phyloP scores from a whole-genome alignment of 2,888 invertebrate genomes.

The Muscina levida region DNA sequence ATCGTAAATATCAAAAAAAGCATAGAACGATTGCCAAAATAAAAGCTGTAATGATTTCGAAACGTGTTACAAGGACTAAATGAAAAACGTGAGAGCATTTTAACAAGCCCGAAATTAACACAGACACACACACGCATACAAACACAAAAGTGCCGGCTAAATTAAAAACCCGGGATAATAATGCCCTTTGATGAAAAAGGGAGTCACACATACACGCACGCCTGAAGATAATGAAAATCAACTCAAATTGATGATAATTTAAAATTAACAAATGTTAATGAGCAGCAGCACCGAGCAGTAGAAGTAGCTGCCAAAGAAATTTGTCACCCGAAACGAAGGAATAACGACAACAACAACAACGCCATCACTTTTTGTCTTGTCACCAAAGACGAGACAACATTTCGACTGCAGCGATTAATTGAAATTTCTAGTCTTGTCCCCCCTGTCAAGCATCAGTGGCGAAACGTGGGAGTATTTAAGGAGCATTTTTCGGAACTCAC shows the following conservation, averaged over 20 bases:
- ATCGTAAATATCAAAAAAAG: not conserved
- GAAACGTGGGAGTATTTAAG: conserved; percentile 22
- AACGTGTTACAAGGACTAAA: conserved; percentile 37
- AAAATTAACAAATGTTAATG: conserved; percentile 62
- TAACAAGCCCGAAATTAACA: conserved; percentile 42
- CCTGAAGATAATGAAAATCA: conserved; percentile 21
- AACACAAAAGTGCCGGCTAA: not conserved
- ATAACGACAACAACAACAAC: not conserved
- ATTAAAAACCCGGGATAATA: conserved; percentile 45
- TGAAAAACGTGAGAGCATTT: conserved; percentile 61
- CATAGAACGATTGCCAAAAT: conserved; percentile 9
- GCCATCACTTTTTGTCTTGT: not conserved
- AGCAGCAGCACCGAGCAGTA: conserved; percentile 13
- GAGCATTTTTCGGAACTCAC: not conserved
- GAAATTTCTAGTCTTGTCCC: conserved; percentile 31
- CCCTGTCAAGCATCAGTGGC: not conserved
- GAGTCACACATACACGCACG: conserved; percentile 10
- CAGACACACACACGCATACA: too few species aligned
- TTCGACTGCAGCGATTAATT: conserved; percentile 11
- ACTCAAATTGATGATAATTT: conserved; percentile 60
- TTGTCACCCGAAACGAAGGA: conserved; percentile 21
- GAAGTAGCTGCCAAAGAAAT: not conserved
- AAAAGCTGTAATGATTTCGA: conserved; percentile 23
- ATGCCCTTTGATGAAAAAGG: conserved; percentile 9
- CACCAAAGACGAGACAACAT: conserved; percentile 5